Conservation (phyloP, 1,140 invertebrate genomes). For the Drosophila virilis region DNA sequence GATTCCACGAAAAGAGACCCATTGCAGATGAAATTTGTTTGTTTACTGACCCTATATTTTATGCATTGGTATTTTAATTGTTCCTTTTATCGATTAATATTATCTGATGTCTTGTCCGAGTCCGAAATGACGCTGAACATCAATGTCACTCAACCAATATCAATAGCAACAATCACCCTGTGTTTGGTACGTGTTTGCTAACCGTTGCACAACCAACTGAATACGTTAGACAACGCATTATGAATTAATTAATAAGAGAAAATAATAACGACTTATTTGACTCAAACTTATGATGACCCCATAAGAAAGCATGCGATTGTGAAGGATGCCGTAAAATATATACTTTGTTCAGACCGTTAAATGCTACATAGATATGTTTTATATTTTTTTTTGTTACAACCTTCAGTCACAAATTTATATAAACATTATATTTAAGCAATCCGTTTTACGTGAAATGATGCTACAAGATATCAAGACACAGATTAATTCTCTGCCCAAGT, state of each 20-base stretch:
- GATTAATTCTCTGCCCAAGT: slow-evolving; percentile 63
- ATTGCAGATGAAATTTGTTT: slow-evolving; percentile 23
- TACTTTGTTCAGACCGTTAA: too few relatives aligned
- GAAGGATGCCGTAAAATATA: too few relatives aligned
- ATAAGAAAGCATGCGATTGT: too few relatives aligned
- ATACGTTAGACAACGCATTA: background rate
- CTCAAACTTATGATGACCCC: too few relatives aligned
- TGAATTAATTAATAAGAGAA: background rate
- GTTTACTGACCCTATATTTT: background rate
- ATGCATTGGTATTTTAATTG: slow-evolving; percentile 28
- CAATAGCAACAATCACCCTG: background rate
- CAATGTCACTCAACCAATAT: slow-evolving; percentile 14
- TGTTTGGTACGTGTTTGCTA: too few relatives aligned
- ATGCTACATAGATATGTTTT: too few relatives aligned
- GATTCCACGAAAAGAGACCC: slow-evolving; percentile 30
- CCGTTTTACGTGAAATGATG: slow-evolving; percentile 72
- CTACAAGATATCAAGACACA: slow-evolving; percentile 64
- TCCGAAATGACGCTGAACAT: background rate
- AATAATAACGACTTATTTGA: too few relatives aligned
- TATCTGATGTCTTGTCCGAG: slow-evolving; percentile 20
- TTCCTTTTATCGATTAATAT: background rate
- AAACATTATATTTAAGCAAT: slow-evolving; percentile 61
- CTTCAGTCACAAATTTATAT: background rate
- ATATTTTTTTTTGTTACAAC: too few relatives aligned
- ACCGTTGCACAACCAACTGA: too few relatives aligned